phyloP scores from a whole-genome alignment of 64 coral and sea anemone species.

The Montipora cactus region DNA sequence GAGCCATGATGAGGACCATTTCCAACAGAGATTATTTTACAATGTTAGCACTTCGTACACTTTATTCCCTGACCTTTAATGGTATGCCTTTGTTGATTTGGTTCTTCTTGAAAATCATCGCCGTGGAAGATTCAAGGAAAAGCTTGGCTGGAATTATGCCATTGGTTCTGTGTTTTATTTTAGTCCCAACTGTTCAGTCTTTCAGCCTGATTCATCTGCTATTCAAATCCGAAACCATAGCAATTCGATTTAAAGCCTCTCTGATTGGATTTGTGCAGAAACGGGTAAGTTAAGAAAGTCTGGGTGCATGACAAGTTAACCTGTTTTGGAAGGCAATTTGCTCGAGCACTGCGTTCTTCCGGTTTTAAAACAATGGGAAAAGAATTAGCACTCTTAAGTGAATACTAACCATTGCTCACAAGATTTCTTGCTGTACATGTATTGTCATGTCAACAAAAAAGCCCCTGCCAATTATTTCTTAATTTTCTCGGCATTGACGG shows the following conservation, averaged over 20 bases:
- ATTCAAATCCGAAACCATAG: not conserved
- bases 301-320: no score
- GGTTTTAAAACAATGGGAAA: no score
- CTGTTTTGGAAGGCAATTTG: no score
- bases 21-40: not conserved
- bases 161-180: not conserved
- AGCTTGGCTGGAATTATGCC: not conserved
- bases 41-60: not conserved
- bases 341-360: no score
- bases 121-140: not conserved
- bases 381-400: no score
- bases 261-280: not conserved
- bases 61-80: not conserved
- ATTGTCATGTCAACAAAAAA: no score
- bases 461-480: no score
- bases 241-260: not conserved
- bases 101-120: conserved; percentile 20
- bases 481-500: no score
- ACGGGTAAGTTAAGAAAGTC: not conserved
- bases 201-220: not conserved
- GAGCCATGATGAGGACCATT: conserved; percentile 16
- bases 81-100: not conserved
- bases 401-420: no score
- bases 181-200: not conserved
- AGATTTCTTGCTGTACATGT: no score